A percentile compares a stretch with the other conserved stretches of the same genome.
phyloP scores from a whole-genome alignment of 2,888 invertebrate genomes.

The Apamea monoglypha region DNA sequence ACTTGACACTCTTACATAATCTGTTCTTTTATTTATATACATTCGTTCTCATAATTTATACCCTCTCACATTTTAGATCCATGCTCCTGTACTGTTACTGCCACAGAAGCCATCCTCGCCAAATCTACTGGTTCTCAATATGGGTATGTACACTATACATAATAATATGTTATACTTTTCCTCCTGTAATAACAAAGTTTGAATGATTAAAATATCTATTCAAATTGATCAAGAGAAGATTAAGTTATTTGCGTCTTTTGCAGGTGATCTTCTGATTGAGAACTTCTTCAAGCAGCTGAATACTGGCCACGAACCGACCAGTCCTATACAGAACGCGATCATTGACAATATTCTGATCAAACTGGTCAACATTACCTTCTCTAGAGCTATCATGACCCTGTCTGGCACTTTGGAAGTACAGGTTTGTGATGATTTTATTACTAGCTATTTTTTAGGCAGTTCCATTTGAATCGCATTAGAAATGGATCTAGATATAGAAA shows the following conservation, averaged over 20 bases:
- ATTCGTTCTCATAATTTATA: not conserved
- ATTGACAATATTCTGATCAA: conserved; percentile 93
- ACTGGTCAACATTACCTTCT: conserved; percentile 92
- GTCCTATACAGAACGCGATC: conserved; percentile 86
- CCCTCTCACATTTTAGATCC: conserved; percentile 80
- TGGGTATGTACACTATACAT: conserved; percentile 85
- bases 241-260: conserved; percentile 4
- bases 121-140: conserved; percentile 93
- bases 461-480: not conserved
- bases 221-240: not conserved
- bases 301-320: conserved; percentile 75
- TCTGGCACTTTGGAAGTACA: conserved; percentile 93
- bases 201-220: not conserved
- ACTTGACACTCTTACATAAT: not conserved
- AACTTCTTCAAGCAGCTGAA: conserved; percentile 93
- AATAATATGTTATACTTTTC: not conserved
- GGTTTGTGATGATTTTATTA: conserved; percentile 78
- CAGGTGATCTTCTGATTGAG: conserved; percentile 94
- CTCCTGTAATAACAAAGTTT: not conserved
- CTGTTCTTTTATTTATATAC: not conserved
- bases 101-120: conserved; percentile 95
- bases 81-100: conserved; percentile 93
- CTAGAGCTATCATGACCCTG: conserved; percentile 93
- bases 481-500: not conserved
- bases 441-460: not conserved